phyloP scores from a whole-genome alignment of 2,888 invertebrate genomes.

The Didymodactylos carnosus region DNA sequence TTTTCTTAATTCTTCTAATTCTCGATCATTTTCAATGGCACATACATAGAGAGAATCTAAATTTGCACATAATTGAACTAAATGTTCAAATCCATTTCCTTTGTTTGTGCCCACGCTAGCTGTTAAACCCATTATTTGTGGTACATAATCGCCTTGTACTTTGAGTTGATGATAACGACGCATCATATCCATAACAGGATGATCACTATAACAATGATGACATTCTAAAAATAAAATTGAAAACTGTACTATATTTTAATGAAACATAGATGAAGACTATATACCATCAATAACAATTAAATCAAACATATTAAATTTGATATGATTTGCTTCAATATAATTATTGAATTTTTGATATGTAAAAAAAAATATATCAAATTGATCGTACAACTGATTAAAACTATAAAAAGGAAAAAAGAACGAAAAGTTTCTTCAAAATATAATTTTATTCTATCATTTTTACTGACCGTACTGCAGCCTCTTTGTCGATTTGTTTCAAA shows the following conservation, averaged over 20 bases:
- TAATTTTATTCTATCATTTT: background rate
- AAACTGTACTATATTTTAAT: background rate
- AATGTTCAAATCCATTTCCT: background rate
- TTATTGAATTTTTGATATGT: slow-evolving; percentile 16
- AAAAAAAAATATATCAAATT: slow-evolving; percentile 7
- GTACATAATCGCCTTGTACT: background rate
- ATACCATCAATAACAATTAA: slow-evolving; percentile 15
- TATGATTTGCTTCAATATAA: slow-evolving; percentile 1
- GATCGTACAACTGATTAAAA: background rate
- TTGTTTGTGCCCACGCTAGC: background rate
- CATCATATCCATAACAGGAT: slow-evolving; percentile 16
- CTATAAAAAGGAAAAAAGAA: too few species aligned
- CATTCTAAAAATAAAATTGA: slow-evolving; percentile 2
- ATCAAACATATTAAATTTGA: slow-evolving; percentile 11
- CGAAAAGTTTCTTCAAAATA: background rate
- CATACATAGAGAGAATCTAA: background rate
- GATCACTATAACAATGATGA: slow-evolving; percentile 15
- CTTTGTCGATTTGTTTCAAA: background rate
- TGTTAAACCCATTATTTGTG: slow-evolving; percentile 15
- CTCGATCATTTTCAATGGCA: background rate
- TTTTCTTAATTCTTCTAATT: background rate
- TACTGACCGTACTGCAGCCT: background rate
- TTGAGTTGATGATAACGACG: background rate
- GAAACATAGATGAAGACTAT: background rate
- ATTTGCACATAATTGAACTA: background rate